phyloP scores from a whole-genome alignment of 2,797 vertebrate species.

The Graptemys geographica region DNA sequence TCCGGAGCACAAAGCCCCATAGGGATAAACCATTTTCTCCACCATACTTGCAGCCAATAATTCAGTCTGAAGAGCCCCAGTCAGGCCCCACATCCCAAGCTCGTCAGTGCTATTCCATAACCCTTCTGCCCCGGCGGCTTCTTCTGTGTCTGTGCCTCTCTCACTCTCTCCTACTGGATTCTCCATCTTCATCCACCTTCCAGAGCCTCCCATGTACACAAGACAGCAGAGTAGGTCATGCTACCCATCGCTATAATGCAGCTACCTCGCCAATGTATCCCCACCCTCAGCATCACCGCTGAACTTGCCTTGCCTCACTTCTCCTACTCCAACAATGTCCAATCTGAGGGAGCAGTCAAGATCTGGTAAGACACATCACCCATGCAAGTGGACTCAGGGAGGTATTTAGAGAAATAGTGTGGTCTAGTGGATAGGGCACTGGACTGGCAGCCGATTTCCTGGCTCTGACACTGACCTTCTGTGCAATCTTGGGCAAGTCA shows the following conservation, averaged over 20 bases:
- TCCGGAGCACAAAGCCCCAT: neutral
- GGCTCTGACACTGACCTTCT: too few relatives aligned
- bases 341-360: neutral
- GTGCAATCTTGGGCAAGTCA: too few relatives aligned
- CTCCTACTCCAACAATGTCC: fast-evolving
- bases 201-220: neutral
- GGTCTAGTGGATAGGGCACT: neutral
- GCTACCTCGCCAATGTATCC: neutral
- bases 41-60: neutral
- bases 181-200: neutral
- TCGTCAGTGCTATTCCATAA: neutral
- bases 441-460: too few relatives aligned
- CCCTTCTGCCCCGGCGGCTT: neutral
- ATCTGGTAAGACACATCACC: neutral
- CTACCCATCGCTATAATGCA: fast-evolving
- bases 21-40: too few relatives aligned
- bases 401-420: neutral
- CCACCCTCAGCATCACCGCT: too few relatives aligned
- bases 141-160: neutral
- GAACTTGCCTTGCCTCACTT: fast-evolving
- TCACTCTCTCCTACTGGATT: fast-evolving
- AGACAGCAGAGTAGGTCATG: fast-evolving
- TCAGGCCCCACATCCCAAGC: neutral
- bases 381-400: too few relatives aligned
- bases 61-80: neutral